Conservation (phyloP, 2,888 invertebrate species). For the Nebria salina region DNA sequence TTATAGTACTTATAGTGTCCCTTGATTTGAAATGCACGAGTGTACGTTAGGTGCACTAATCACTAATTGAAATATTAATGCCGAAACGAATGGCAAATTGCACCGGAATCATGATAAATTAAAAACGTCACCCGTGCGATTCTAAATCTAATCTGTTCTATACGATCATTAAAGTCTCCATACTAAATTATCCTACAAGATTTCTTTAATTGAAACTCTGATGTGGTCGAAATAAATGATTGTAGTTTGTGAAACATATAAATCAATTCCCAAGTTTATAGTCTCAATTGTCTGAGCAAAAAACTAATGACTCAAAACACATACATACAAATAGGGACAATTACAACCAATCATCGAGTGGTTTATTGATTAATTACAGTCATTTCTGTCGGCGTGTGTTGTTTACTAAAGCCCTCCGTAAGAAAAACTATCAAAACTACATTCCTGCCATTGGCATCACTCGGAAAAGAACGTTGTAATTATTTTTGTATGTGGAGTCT, state of each 20-base stretch:
- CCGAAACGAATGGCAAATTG: background rate
- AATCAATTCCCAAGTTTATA: background rate
- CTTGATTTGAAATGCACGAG: background rate
- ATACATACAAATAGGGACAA: background rate
- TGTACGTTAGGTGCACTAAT: background rate
- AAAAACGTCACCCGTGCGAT: background rate
- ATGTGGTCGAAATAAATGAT: too few species aligned
- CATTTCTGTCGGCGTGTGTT: constrained; percentile 1
- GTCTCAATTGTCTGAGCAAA: background rate
- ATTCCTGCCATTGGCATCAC: background rate
- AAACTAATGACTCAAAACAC: background rate
- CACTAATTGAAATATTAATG: background rate
- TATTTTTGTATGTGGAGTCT: background rate
- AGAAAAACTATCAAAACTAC: background rate
- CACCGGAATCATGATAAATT: background rate
- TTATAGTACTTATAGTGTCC: background rate
- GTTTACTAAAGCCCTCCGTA: background rate
- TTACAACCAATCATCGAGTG: background rate
- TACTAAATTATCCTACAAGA: too few species aligned
- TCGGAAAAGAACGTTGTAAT: background rate
- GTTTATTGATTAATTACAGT: background rate
- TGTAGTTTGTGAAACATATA: background rate
- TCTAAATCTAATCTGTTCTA: background rate
- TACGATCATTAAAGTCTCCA: background rate
- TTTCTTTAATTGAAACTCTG: too few species aligned